Evolutionary conservation across 2,888 invertebrate genomes (phyloP).

Genomic region (Linnaemya vulpina): DNA sequence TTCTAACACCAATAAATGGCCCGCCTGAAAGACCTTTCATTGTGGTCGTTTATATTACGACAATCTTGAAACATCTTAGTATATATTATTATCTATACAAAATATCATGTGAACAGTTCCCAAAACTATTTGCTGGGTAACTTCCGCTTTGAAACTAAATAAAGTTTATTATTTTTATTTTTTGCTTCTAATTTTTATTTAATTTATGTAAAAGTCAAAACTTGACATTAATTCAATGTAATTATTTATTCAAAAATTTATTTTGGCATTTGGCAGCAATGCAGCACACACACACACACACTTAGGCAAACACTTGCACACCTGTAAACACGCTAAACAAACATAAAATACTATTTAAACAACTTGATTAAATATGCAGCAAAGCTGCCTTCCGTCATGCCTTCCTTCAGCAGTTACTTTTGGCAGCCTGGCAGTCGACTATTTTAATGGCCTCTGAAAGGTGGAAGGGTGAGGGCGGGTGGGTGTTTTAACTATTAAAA

Average conservation of each 20-base stretch:
- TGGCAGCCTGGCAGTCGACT: background rate
- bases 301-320: constrained; percentile 4
- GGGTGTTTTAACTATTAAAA: constrained; percentile 3
- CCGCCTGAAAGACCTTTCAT: too few relatives aligned
- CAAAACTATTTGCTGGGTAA: constrained; percentile 12
- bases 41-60: too few relatives aligned
- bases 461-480: too few relatives aligned
- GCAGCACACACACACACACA: background rate
- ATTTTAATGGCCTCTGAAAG: background rate
- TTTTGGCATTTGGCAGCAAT: constrained; percentile 51
- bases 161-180: background rate
- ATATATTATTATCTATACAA: too few relatives aligned
- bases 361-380: constrained; percentile 40
- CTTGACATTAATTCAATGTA: constrained; percentile 52
- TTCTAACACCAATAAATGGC: too few relatives aligned
- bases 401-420: constrained; percentile 7
- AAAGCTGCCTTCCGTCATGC: background rate
- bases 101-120: too few relatives aligned
- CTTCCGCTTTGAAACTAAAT: background rate
- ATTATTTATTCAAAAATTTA: constrained; percentile 54
- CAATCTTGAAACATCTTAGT: too few relatives aligned
- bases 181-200: constrained; percentile 8
- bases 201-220: constrained; percentile 13
- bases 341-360: constrained; percentile 27
- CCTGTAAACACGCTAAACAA: constrained; percentile 16